phyloP scores from a whole-genome alignment of 2,797 vertebrate genomes.

The Enteromius treurensis region DNA sequence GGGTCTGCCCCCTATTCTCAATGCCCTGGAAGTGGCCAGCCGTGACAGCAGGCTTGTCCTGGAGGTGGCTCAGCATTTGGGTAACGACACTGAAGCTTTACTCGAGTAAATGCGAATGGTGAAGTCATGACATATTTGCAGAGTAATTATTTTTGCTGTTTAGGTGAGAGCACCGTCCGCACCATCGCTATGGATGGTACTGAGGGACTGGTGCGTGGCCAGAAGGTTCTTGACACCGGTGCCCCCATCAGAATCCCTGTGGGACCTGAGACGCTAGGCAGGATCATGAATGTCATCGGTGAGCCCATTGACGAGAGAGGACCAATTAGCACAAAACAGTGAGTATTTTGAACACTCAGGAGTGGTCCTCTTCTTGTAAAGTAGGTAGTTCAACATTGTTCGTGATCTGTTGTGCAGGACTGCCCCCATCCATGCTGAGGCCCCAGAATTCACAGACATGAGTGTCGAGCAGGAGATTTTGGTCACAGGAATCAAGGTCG shows the following conservation, averaged over 20 bases:
- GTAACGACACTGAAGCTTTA: constrained; percentile 65
- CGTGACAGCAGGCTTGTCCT: constrained; percentile 91
- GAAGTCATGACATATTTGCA: background rate
- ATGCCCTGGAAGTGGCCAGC: constrained; percentile 91
- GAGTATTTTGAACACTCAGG: constrained; percentile 62
- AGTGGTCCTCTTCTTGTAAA: background rate
- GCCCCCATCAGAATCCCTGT: constrained; percentile 96
- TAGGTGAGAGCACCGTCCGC: constrained; percentile 94
- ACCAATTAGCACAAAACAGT: constrained; percentile 95
- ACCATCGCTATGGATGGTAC: constrained; percentile 99
- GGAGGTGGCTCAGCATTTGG: constrained; percentile 96
- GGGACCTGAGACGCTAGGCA: constrained; percentile 94
- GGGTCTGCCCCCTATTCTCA: constrained; percentile 94
- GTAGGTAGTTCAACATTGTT: background rate
- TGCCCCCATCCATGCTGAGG: constrained; percentile 94
- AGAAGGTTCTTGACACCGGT: constrained; percentile 92
- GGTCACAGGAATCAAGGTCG: constrained; percentile 97
- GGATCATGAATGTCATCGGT: constrained; percentile 98
- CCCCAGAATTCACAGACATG: constrained; percentile 96
- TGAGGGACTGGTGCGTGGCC: constrained; percentile 93
- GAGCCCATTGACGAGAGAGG: constrained; percentile 97
- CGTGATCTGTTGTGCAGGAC: constrained; percentile 72
- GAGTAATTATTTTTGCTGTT: background rate
- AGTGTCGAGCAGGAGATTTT: constrained; percentile 99
- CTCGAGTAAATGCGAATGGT: background rate